phyloP scores from a whole-genome alignment of 2,888 invertebrate species.

The Gymnosoma rotundatum region DNA sequence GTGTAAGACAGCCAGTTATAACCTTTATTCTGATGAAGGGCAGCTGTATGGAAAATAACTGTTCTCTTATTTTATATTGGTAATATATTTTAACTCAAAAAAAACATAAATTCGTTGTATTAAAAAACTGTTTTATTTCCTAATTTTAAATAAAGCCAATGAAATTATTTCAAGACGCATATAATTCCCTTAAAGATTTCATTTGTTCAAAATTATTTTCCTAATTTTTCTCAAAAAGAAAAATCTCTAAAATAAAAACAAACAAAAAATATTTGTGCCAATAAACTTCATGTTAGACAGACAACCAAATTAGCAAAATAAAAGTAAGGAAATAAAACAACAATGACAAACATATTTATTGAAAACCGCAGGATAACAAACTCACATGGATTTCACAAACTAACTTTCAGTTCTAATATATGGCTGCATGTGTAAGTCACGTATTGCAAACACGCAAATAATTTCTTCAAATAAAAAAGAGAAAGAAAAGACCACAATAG shows the following conservation, averaged over 20 bases:
- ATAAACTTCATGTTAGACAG: constrained; percentile 40
- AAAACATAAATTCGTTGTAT: too few species aligned
- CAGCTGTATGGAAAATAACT: too few species aligned
- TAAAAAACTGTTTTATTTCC: too few species aligned
- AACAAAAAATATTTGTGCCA: constrained; percentile 31
- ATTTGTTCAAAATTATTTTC: too few species aligned
- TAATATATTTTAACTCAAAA: too few species aligned
- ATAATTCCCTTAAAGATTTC: too few species aligned
- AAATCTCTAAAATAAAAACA: constrained; percentile 2
- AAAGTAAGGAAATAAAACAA: constrained; percentile 20
- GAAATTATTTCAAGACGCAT: too few species aligned
- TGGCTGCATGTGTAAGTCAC: not conserved
- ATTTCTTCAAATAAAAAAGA: constrained; percentile 10
- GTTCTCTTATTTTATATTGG: too few species aligned
- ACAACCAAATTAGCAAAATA: not conserved
- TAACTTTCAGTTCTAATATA: not conserved
- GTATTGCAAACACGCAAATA: constrained; percentile 21
- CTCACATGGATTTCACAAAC: not conserved
- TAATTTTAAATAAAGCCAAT: too few species aligned
- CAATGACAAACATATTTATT: constrained; percentile 25
- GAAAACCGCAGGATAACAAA: constrained; percentile 42
- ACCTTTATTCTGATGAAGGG: too few species aligned
- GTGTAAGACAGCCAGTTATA: too few species aligned
- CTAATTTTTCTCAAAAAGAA: too few species aligned
- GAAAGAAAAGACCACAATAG: constrained; percentile 17